Conservation (phyloP, 1,140 invertebrate species). For the Meloidogyne hapla region DNA sequence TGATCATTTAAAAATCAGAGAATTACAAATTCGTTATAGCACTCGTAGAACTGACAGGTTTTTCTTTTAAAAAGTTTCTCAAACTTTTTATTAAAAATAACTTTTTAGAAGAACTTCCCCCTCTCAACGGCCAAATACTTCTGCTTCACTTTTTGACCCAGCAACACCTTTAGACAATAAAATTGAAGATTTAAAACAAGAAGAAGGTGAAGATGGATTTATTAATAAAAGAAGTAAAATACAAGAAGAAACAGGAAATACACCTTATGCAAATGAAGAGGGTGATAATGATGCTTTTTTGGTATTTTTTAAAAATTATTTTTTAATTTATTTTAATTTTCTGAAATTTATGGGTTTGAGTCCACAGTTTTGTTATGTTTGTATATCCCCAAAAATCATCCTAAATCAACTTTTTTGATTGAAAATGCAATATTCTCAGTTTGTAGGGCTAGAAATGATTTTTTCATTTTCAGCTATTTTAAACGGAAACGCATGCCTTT, state of each 20-base stretch:
- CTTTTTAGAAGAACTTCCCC: conserved; percentile 31
- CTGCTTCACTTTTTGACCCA: conserved; percentile 45
- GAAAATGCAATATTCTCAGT: no score
- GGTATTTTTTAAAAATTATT: conserved; percentile 20
- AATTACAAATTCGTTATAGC: conserved; percentile 81
- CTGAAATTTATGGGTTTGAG: no score
- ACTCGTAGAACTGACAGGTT: conserved; percentile 43
- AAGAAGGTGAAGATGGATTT: background rate
- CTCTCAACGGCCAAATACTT: conserved; percentile 31
- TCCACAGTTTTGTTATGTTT: no score
- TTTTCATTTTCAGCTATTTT: no score
- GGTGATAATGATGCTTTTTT: conserved; percentile 58
- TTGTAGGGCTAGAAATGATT: no score
- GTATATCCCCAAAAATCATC: no score
- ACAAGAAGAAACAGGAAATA: background rate
- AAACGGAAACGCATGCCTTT: no score
- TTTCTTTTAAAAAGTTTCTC: no score
- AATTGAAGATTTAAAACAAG: background rate
- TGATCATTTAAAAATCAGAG: conserved; percentile 79
- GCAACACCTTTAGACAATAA: conserved; percentile 40
- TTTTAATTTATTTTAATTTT: background rate
- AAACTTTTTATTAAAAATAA: background rate
- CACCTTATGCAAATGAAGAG: conserved; percentile 55
- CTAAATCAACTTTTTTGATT: no score
- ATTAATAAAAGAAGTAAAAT: background rate